Base-by-base conservation (phyloP, 2,113 vertebrate genomes). In the Osmerus mordax region DNA sequence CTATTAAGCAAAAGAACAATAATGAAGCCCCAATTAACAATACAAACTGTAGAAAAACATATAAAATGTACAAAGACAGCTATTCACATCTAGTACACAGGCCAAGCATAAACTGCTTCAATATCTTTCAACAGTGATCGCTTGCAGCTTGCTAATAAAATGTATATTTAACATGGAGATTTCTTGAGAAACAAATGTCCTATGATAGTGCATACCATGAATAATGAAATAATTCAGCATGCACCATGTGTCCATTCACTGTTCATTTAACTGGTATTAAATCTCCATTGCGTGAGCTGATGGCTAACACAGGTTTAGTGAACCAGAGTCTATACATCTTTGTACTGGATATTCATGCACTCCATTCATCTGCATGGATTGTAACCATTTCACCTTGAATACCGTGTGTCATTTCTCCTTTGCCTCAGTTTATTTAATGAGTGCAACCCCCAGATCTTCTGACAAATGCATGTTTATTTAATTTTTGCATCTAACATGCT, bases 131-230 rank as follows among this genome's bases (percentile, higher is more conserved):
- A 32, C 5, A 32, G 32, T 36, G 32, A 36, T 36, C 5, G 9
- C 7, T 60, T 23, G 2, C 12, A 12, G 21, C 58, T 19, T 2
- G 23, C 28, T 53, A 23, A 62, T 28, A 36, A 60, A 54, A 68
- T 13, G 61, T 51, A 64, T 61, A 70, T 70, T 63, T 65, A 70
- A 56, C 58, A 75, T 64, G 73, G 29, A 68, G 51, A 59, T 54
- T 54, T 54, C 54, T 23, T 23, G 66, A 32, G 21, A 51, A 63
- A 25, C 60, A 69, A 19, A 19, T 55, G 60, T 32, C 25, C 29
- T 54, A 15, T 63, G 21, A 63, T 65, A 36, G 25, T 41, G 51
- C 4, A 19, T 13, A 36, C 55, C 28, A 52, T 75, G 28, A 64
- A 70, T 75, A 54, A 70, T 53, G 11, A 56, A 29, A 69, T 19